Base-by-base conservation (phyloP, 2,888 invertebrate genomes). In the Coleophora flavipennella region DNA sequence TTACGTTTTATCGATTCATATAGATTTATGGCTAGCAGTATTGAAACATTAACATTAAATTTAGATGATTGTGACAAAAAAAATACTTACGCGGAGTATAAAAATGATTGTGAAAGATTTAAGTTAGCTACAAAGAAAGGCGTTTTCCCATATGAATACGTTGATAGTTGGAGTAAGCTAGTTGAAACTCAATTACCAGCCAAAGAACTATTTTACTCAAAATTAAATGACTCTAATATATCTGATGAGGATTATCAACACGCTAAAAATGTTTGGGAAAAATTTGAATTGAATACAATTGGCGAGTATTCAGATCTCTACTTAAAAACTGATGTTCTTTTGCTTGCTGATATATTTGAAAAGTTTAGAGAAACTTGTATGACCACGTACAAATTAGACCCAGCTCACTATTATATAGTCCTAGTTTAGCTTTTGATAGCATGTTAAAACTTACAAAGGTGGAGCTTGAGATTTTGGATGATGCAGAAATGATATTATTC, bases 261-360 rank as follows among this genome's bases (percentile, higher is more conserved):
- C 28, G 45, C 44, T 2, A 12, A 36, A 33, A 35, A 20, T 12
- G 39, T 48, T 14, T 46, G 48, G 45, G 27, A 25, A 9, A 11
- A 29, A 10, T 44, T 48, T 13, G 36, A 43, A 13, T n/a, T 38
- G 8, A 36, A 38, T 25, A 25, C 33, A 13, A 10, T 48, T 20
- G 40, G 39, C 2, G 41, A 44, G 12, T 48, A 45, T 31, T 34
- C 37, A 9, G 42, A 48, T 13, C 13, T 48, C 12, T 49, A 46
- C 35, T 28, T 44, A 13, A 43, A 46, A 35, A 35, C 38, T 9
- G 46, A 46, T 36, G 43, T 43, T 2, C 3, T 46, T 8, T 31
- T 46, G 11, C 26, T 46, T 35, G n/a, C 38, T 6, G 44, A 48
- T 13, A 31, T 48, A 12, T 46, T 41, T 36, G 44, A 47, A 36